Percentiles rank a stretch among this genome's conserved stretches.
phyloP scores from a whole-genome alignment of 1,140 invertebrate species.

The Hypothenemus hampei region DNA sequence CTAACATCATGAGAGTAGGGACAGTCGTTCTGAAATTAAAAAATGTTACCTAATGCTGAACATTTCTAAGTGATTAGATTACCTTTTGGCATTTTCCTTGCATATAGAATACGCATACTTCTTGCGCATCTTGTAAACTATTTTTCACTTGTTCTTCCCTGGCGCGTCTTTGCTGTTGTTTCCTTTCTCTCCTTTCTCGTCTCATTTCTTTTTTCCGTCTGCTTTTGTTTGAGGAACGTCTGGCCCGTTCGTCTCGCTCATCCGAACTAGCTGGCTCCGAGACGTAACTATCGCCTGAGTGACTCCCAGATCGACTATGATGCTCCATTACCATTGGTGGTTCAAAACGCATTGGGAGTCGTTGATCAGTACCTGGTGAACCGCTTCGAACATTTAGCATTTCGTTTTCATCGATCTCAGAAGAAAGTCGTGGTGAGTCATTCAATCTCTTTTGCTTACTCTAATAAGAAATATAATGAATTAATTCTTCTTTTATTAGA shows the following conservation, averaged over 20 bases:
- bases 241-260: constrained; percentile 1
- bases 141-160: constrained; percentile 27
- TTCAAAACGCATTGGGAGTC: background rate
- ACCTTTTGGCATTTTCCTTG: constrained; percentile 83
- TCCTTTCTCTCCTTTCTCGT: constrained; percentile 23
- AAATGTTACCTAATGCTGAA: background rate
- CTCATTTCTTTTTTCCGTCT: constrained; percentile 19
- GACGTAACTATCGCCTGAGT: constrained; percentile 35
- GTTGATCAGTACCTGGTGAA: constrained; percentile 46
- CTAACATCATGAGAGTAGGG: constrained; percentile 81
- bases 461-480: constrained; percentile 30
- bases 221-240: background rate
- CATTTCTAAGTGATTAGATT: constrained; percentile 7
- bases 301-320: constrained; percentile 11
- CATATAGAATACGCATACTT: constrained; percentile 76
- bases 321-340: constrained; percentile 4
- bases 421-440: constrained; percentile 46
- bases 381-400: constrained; percentile 73
- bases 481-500: constrained; percentile 1
- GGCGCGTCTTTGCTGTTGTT: constrained; percentile 29
- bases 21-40: constrained; percentile 63
- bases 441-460: constrained; percentile 39
- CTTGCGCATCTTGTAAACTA: constrained; percentile 56
- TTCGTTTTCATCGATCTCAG: constrained; percentile 66
- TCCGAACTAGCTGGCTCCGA: constrained; percentile 27